Percentiles rank a stretch among this genome's conserved stretches.
These are phyloP conservation scores for Drosophila bunnanda DNA, from an alignment of 2,888 invertebrate species.

Conservation along the genomic window DNA sequence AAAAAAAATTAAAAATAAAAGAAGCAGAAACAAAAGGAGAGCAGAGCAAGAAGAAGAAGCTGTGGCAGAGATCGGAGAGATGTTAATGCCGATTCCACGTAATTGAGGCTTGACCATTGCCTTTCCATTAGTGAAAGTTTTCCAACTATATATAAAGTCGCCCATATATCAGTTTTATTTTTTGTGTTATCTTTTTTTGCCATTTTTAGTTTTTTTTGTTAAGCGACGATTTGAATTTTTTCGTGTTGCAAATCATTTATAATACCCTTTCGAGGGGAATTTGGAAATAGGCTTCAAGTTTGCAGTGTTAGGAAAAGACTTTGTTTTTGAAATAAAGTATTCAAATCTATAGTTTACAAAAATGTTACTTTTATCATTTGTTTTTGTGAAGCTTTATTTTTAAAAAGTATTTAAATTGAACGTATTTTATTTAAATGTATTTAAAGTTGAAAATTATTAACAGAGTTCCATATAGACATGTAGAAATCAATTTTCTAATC, in stretches of 20 bases:
- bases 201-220: constrained; percentile 20
- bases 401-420: too few species aligned
- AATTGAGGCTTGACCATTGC: constrained; percentile 47
- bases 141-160: constrained; percentile 27
- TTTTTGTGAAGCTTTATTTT: background rate
- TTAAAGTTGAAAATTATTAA: too few species aligned
- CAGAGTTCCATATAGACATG: too few species aligned
- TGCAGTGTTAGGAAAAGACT: background rate
- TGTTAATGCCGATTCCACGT: constrained; percentile 48
- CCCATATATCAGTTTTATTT: constrained; percentile 32
- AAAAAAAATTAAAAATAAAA: constrained; percentile 24
- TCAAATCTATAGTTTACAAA: too few species aligned
- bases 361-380: too few species aligned
- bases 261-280: background rate
- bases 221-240: constrained; percentile 44
- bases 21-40: constrained; percentile 18
- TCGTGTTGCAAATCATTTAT: constrained; percentile 55
- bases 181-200: constrained; percentile 36
- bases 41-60: constrained; percentile 22
- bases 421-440: too few species aligned
- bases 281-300: background rate
- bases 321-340: too few species aligned
- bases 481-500: too few species aligned
- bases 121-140: constrained; percentile 66
- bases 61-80: constrained; percentile 24